A percentile compares a stretch with the other conserved stretches of the same genome.
Conservation (phyloP, 1,140 invertebrate genomes). For the Anoplophora glabripennis region DNA sequence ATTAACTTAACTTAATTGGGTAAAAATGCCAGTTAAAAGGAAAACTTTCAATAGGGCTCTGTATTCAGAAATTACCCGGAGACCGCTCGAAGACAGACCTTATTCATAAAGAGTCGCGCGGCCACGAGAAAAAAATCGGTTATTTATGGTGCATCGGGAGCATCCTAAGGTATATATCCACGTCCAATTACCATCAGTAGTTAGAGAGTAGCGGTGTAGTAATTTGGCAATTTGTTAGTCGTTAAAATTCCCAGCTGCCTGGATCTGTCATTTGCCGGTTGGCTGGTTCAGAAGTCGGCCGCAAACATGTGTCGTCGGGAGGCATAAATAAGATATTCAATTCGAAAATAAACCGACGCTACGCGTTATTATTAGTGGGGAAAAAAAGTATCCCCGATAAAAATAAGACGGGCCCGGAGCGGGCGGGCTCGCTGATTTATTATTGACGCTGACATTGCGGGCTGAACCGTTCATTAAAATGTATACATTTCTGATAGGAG, state of each 20-base stretch:
- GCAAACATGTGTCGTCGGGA: conserved; percentile 47
- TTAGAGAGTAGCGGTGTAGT: conserved; percentile 41
- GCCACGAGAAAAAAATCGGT: background rate
- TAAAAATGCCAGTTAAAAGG: too few relatives aligned
- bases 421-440: too few relatives aligned
- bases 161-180: conserved; percentile 42
- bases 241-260: conserved; percentile 52
- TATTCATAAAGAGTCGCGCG: too few relatives aligned
- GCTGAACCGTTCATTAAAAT: too few relatives aligned
- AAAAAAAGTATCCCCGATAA: background rate
- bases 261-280: conserved; percentile 50
- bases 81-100: too few relatives aligned
- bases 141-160: conserved; percentile 23
- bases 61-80: too few relatives aligned
- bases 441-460: too few relatives aligned
- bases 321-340: conserved; percentile 43
- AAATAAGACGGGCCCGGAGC: too few relatives aligned
- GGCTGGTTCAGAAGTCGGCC: conserved; percentile 48
- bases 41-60: too few relatives aligned
- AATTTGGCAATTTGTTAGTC: conserved; percentile 52
- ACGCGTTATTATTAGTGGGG: conserved; percentile 8
- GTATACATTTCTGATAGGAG: too few relatives aligned
- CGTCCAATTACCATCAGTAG: conserved; percentile 49
- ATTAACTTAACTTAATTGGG: too few relatives aligned
- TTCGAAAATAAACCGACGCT: conserved; percentile 19